These are phyloP conservation scores for Tetramorium simillimum DNA, from an alignment of 1,140 invertebrate genomes.

Conservation along the genomic window DNA sequence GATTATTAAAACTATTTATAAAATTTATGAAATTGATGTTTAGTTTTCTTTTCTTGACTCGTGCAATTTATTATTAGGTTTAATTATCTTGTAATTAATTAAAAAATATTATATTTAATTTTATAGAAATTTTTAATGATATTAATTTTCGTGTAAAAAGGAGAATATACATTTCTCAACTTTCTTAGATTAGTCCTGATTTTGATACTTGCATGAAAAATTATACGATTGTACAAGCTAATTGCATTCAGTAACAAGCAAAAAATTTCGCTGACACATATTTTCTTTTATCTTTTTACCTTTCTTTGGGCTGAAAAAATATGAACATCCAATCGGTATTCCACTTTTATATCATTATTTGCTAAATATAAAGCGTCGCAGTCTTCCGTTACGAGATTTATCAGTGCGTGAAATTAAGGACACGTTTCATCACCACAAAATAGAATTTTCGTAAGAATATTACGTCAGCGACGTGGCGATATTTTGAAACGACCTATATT, in stretches of 20 bases:
- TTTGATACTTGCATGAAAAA: not conserved
- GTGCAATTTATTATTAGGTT: not conserved
- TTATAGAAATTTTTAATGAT: not conserved
- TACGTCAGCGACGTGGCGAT: not conserved
- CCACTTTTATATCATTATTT: not conserved
- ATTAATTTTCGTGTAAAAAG: not conserved
- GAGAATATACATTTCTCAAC: not conserved
- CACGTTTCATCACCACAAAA: not conserved
- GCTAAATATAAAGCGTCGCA: slow-evolving; percentile 11
- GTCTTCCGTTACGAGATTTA: slow-evolving; percentile 5
- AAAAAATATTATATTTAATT: not conserved
- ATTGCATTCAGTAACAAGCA: not conserved
- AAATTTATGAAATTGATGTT: not conserved
- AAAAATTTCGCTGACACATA: not conserved
- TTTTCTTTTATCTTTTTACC: not conserved
- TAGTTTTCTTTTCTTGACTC: not conserved
- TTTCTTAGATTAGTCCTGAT: not conserved
- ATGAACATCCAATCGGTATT: not conserved
- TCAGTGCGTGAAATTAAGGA: slow-evolving; percentile 23
- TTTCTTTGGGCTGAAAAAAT: not conserved
- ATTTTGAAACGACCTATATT: slow-evolving; percentile 56
- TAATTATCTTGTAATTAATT: slow-evolving; percentile 3
- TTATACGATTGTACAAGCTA: not conserved
- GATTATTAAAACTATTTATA: not conserved
- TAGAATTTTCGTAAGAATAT: slow-evolving; percentile 44